Base-by-base conservation (phyloP, 30 jellyfish, hydroid and myxozoan species). In the Cassiopea xamachana region DNA sequence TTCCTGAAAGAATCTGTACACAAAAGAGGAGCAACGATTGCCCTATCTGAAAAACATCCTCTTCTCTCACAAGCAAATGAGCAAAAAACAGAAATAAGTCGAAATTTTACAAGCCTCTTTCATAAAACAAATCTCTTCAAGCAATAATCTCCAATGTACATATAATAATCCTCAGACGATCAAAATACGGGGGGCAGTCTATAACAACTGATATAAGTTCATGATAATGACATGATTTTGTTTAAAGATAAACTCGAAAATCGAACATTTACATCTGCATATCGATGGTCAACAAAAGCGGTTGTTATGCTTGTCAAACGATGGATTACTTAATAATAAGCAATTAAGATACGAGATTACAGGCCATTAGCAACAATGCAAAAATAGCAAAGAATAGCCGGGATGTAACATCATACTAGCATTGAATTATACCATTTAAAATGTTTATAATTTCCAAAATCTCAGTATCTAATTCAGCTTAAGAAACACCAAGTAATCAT, bases 41-140 rank as follows among this genome's bases (percentile, higher is more conserved):
- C 46, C 44, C 64, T 55, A 10, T 55, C 12, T 55, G 64, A 55
- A 55, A 55, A 3, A 55, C 7, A 55, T 3, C 12, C 64, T 55
- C 39, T 27, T 27, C 39, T 27, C 39, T 27, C 39, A 27, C 39
- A 27, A 27, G 39, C 39, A 55, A 55, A 10, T 55, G 12, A 0
- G 7, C 46, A 14, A 46, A 15, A 45, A 18, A 19, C 47, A 82
- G 43, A 68, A 50, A 82, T 39, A 46, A 79, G 75, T 14, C 43
- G 76, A 67, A 10, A 12, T 43, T 70, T 55, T 84, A 84, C 92
- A 84, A 84, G 92, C 92, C 92, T 69, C 92, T 84, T 82, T 69
- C 83, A 84, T 84, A 84, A 81, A 84, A 84, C 92, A 84, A 84
- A 84, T 84, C 92, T 84, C 83, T 84, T 72, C 92, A 84, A 84